Conservation (phyloP, 2,797 vertebrate genomes). For the Catamblyrhynchus diadema region DNA sequence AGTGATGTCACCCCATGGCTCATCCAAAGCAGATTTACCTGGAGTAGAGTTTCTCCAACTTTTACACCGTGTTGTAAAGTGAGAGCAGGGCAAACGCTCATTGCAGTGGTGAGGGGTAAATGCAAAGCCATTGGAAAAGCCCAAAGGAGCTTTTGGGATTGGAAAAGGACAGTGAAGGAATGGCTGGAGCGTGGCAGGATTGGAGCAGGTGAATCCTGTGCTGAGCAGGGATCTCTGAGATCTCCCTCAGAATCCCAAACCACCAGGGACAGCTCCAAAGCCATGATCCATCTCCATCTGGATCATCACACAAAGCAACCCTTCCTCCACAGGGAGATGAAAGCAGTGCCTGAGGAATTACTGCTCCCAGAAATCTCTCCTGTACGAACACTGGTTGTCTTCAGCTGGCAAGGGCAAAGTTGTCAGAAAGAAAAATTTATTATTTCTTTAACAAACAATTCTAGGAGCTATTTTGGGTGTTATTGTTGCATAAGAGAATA, state of each 20-base stretch:
- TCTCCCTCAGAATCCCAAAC: background rate
- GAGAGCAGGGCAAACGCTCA: background rate
- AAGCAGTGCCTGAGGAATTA: background rate
- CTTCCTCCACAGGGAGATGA: background rate
- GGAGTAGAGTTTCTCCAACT: background rate
- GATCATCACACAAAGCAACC: background rate
- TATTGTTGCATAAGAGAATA: background rate
- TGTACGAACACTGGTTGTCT: too few species aligned
- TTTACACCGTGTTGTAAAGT: background rate
- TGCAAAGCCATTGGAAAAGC: background rate
- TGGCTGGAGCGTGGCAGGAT: fast-evolving
- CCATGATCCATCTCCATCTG: fast-evolving
- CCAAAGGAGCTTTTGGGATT: background rate
- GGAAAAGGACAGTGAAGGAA: background rate
- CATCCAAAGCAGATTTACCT: background rate
- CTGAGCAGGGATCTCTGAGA: background rate
- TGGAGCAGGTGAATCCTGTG: background rate
- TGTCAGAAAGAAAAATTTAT: background rate
- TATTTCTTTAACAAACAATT: background rate
- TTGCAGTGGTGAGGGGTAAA: background rate
- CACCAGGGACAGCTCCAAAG: background rate
- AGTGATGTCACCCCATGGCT: background rate
- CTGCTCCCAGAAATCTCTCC: background rate
- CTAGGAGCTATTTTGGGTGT: background rate
- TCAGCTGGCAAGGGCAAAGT: fast-evolving